Evolutionary conservation across 2,113 vertebrate species (phyloP), one percentile per base, ranked within the genome.

Genomic region (Pollachius pollachius): DNA sequence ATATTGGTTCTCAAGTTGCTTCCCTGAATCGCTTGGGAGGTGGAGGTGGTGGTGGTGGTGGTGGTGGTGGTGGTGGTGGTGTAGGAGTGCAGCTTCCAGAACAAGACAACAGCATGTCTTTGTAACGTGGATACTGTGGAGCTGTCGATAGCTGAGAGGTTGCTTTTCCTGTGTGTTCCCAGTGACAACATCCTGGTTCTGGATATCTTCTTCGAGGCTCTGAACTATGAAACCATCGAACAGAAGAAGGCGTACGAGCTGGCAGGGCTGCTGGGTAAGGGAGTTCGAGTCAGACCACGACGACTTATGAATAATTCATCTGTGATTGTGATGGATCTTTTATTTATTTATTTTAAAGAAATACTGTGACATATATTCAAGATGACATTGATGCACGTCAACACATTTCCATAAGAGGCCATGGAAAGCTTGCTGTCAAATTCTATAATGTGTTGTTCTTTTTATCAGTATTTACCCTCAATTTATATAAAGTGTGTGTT

Each of bases 201-300:
- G 90, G 97, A 99, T 80, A 98, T 99, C 88, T 99, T 93, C 90
- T 99, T 99, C 17, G 97, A 99, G 85, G 97, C 97, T 0, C 91
- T 99, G 77, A 99, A 99, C 92, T 99, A 99, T 0, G 97, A 99
- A 89, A 99, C 95, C 4, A 99, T 99, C 1, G 97, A 99, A 83
- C 97, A 99, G 93, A 99, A 98, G 92, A 98, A 98, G 84, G 97
- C 97, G 8, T 99, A 99, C 0, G 97, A 99, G 88, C 89, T 99
- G 84, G 96, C 97, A 0, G 97, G 97, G 15, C 92, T 99, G 88
- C 92, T 99, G 81, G 97, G 97, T 98, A 91, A 96, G 89, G 12
- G 75, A 64, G 27, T 60, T 11, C 41, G 8, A 48, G 41, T 48
- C 41, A 48, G 9, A 48, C 41, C 2, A 48, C 41, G 41, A 9